These are phyloP conservation scores for Alethe diademata DNA, from an alignment of 2,113 vertebrate species.

Conservation along the genomic window DNA sequence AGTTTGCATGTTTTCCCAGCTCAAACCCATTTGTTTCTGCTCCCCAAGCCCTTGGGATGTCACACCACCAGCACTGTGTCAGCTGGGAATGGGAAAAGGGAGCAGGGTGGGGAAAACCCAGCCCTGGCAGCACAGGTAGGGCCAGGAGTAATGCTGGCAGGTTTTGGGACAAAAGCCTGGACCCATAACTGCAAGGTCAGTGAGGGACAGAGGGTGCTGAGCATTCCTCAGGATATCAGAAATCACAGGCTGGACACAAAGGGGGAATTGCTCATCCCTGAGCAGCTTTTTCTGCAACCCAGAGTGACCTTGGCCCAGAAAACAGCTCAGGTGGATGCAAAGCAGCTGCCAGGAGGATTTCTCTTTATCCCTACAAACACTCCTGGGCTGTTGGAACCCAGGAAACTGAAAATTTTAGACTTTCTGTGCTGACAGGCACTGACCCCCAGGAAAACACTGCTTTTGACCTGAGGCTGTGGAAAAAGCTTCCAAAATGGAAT, in stretches of 20 bases:
- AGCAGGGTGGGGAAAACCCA: rapidly evolving
- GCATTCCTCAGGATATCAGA: not conserved
- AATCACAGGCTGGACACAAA: not conserved
- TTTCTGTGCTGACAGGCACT: too few relatives aligned
- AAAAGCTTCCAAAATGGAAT: too few relatives aligned
- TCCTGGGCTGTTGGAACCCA: not conserved
- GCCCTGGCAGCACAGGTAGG: not conserved
- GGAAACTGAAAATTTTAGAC: too few relatives aligned
- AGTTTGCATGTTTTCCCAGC: not conserved
- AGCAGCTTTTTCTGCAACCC: not conserved
- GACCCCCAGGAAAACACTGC: too few relatives aligned
- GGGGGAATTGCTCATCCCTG: not conserved
- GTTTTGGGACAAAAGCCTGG: not conserved
- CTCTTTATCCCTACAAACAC: not conserved
- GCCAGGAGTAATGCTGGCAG: not conserved
- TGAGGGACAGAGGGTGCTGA: not conserved
- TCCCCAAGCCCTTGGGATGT: not conserved
- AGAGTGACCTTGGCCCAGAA: not conserved
- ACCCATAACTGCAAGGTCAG: not conserved
- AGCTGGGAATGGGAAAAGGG: not conserved
- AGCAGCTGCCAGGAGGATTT: not conserved
- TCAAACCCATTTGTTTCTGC: not conserved
- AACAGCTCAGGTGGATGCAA: not conserved
- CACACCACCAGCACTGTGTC: not conserved
- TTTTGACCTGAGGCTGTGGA: too few relatives aligned